Evolutionary conservation across 2,888 invertebrate genomes (phyloP).

Genomic region (Cheilosia scutellata): DNA sequence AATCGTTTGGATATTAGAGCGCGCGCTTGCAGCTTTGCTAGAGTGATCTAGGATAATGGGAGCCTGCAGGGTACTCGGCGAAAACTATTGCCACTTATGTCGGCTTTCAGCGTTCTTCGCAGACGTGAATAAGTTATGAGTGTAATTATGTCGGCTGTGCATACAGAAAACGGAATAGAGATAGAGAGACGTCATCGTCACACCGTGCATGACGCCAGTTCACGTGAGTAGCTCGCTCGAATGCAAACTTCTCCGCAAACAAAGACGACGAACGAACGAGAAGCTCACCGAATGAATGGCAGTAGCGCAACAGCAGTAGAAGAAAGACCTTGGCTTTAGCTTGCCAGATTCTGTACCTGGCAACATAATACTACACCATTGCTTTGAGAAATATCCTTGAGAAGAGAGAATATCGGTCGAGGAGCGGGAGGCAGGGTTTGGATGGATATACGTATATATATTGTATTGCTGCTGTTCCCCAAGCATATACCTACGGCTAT

Average conservation of each 20-base stretch:
- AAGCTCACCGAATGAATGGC: not conserved
- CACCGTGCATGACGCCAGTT: conserved; percentile 44
- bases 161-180: not conserved
- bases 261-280: not conserved
- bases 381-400: conserved; percentile 68
- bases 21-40: conserved; percentile 6
- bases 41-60: conserved; percentile 4
- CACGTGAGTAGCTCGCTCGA: conserved; percentile 16
- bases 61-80: conserved; percentile 4
- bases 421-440: conserved; percentile 2
- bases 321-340: conserved; percentile 59
- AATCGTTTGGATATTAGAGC: conserved; percentile 21
- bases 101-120: conserved; percentile 31
- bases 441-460: not conserved
- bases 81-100: conserved; percentile 61
- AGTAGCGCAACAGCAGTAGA: not conserved
- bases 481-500: conserved; percentile 52
- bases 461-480: conserved; percentile 27
- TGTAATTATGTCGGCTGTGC: conserved; percentile 50
- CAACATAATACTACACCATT: conserved; percentile 33
- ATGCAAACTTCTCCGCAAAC: not conserved
- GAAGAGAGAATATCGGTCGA: conserved; percentile 56
- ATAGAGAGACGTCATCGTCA: conserved; percentile 6
- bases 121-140: conserved; percentile 64
- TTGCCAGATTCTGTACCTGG: conserved; percentile 24